Percentiles rank a stretch among this genome's conserved stretches.
These are phyloP conservation scores for Drosophila subobscura DNA, from an alignment of 1,140 invertebrate genomes.

Conservation along the genomic window DNA sequence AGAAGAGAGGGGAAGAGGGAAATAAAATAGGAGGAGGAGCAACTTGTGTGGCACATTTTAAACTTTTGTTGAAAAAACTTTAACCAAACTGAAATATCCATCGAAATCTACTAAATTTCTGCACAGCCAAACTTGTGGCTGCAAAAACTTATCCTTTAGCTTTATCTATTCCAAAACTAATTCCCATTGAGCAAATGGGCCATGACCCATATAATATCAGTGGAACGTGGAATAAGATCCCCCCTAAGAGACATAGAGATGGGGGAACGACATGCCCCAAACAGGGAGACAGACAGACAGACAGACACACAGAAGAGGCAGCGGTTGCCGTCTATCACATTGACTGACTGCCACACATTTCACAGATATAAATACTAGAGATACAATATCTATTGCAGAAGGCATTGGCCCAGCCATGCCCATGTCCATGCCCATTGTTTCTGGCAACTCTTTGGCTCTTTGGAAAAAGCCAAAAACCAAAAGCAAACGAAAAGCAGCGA, in stretches of 20 bases:
- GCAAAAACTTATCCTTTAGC: too few species aligned
- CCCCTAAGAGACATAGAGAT: too few species aligned
- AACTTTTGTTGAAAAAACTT: too few species aligned
- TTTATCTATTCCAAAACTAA: constrained; percentile 1
- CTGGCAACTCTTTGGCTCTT: constrained; percentile 38
- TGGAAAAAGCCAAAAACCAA: constrained; percentile 42
- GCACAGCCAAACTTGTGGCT: too few species aligned
- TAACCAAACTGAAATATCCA: too few species aligned
- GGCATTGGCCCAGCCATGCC: constrained; percentile 21
- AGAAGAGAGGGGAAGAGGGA: not conserved
- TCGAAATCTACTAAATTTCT: too few species aligned
- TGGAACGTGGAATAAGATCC: constrained; percentile 29
- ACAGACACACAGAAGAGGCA: constrained; percentile 43
- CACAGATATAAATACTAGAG: constrained; percentile 50
- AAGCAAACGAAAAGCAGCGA: not conserved
- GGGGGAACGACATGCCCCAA: constrained; percentile 4
- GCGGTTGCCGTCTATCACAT: constrained; percentile 72
- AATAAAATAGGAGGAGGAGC: not conserved
- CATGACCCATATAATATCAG: constrained; percentile 71
- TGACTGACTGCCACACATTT: constrained; percentile 81
- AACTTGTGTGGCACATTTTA: too few species aligned
- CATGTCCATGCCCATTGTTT: too few species aligned
- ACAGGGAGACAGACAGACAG: constrained; percentile 9
- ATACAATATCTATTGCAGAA: constrained; percentile 37
- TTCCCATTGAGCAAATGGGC: constrained; percentile 56